Base-by-base conservation (phyloP, 1,140 invertebrate species). In the Drosophila chauvacae region DNA sequence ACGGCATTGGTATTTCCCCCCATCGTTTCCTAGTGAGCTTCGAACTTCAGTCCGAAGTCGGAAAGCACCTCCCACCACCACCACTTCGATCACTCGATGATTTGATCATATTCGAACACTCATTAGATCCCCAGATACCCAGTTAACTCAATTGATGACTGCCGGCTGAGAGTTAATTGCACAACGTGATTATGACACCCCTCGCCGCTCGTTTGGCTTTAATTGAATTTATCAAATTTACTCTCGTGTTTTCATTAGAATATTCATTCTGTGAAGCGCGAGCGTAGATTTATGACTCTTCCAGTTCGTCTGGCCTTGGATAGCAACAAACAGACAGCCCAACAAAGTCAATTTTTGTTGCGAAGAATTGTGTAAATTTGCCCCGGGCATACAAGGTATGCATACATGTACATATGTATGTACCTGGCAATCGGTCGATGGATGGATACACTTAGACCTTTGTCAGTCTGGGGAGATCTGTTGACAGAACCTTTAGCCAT, bases 291-390 rank as follows among this genome's bases (percentile, higher is more conserved):
- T 85, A 84, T 77, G 58, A 50, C 57, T 68, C 45, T 42, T 51
- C 50, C 45, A 37, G 16, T 23, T 37, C 45, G 33, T 35, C 70
- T 74, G 39, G 44, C 42, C 77, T 70, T 76, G 70, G 70, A 39
- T 42, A 44, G 39, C 20, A 55, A 23, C 28, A 33, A 6, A 2
- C 23, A 23, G 23, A 20, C 20, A 13, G 11, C 35, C 11, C 11
- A 41, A 63, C 53, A 56, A 5, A 55, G 47, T 53, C 39, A 55
- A 48, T 59, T 48, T 81, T 70, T 63, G 23, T 11, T 13, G 48
- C 7, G 39, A 65, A 64, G 83, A 66, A 59, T 70, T 86, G 80
- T 71, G 78, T 82, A 85, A 86, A 85, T 86, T 86, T 70, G 76
- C 48, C 62, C 39, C 42, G 7, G 20, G 47, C 59, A 45, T 14